These are phyloP conservation scores for Ylistrum balloti DNA, from an alignment of 1,140 invertebrate genomes.

Conservation along the genomic window DNA sequence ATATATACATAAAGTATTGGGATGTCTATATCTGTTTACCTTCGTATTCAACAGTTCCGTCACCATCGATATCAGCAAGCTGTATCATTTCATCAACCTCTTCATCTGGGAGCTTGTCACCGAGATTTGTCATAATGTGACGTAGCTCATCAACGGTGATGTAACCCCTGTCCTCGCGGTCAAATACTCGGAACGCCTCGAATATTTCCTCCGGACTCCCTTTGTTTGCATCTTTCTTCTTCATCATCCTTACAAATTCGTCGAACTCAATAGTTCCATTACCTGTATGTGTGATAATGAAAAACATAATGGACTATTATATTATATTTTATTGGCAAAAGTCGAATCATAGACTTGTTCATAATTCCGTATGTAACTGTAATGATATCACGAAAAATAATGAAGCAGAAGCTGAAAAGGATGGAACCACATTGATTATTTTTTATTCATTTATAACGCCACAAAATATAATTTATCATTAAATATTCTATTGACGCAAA, in stretches of 20 bases:
- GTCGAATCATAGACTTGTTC: too few relatives aligned
- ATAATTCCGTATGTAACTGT: too few relatives aligned
- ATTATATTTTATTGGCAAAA: too few relatives aligned
- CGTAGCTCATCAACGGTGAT: conserved; percentile 67
- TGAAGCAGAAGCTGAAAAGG: too few relatives aligned
- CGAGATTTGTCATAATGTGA: conserved; percentile 50
- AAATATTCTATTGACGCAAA: too few relatives aligned
- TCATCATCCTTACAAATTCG: conserved; percentile 61
- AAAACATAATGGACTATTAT: too few relatives aligned
- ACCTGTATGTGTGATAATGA: conserved; percentile 51
- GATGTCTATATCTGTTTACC: conserved; percentile 59
- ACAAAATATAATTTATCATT: too few relatives aligned
- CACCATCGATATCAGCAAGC: conserved; percentile 94
- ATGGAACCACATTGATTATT: too few relatives aligned
- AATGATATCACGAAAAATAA: too few relatives aligned
- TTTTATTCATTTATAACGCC: too few relatives aligned
- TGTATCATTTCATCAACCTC: conserved; percentile 96
- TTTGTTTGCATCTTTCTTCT: conserved; percentile 42
- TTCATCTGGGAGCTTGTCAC: conserved; percentile 54
- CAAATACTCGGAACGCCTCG: conserved; percentile 98
- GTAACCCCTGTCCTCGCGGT: conserved; percentile 97
- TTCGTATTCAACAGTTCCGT: conserved; percentile 81
- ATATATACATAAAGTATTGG: too few relatives aligned
- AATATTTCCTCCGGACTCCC: conserved; percentile 88
- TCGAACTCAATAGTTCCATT: conserved; percentile 66